Conservation (phyloP, 2,113 vertebrate genomes). For the Cottus gobio region DNA sequence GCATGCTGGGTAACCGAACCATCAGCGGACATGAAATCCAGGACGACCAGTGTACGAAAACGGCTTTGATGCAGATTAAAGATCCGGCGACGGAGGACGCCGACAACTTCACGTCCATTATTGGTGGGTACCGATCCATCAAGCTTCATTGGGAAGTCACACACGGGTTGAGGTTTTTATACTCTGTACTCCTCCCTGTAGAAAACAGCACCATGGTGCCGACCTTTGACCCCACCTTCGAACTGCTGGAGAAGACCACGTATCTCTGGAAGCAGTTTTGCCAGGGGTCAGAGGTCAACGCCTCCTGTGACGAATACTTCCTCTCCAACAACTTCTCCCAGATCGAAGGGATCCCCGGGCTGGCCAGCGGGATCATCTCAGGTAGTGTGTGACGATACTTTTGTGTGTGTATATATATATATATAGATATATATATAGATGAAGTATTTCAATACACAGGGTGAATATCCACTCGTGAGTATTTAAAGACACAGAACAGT, state of each 20-base stretch:
- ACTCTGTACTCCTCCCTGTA: not conserved
- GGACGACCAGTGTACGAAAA: constrained; percentile 78
- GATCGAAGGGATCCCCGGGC: constrained; percentile 87
- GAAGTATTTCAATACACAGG: no score
- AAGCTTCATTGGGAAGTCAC: not conserved
- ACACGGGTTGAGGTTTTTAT: not conserved
- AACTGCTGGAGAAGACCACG: constrained; percentile 68
- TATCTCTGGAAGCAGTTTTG: constrained; percentile 86
- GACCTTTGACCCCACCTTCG: constrained; percentile 1
- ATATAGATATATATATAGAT: no score
- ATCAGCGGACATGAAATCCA: constrained; percentile 83
- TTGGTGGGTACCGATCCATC: constrained; percentile 33
- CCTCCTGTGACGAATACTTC: constrained; percentile 89
- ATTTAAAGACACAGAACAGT: no score
- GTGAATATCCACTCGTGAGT: no score
- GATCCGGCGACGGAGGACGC: not conserved
- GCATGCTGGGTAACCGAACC: constrained; percentile 91
- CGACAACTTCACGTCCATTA: constrained; percentile 42
- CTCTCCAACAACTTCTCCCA: constrained; percentile 83
- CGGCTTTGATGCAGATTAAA: constrained; percentile 25
- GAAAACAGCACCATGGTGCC: constrained; percentile 64
- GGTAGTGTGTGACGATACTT: constrained; percentile 67
- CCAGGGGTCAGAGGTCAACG: constrained; percentile 74
- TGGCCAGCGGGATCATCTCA: constrained; percentile 87
- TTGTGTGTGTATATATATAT: no score